Percentiles rank a stretch among this genome's conserved stretches.
phyloP scores from a whole-genome alignment of 2,888 invertebrate species.

The Laspeyria flexula region DNA sequence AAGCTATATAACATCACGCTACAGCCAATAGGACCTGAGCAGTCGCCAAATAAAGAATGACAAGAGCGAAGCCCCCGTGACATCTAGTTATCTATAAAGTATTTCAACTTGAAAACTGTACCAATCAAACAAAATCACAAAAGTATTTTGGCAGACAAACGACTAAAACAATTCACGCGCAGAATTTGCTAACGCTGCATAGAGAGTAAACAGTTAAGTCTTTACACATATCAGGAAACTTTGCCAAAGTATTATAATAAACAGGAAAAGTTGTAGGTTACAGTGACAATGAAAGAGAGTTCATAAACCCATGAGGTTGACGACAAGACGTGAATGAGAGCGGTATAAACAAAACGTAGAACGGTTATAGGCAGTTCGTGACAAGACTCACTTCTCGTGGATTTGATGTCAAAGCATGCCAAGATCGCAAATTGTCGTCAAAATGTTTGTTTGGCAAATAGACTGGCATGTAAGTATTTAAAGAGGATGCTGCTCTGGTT shows the following conservation, averaged over 20 bases:
- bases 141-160: no score
- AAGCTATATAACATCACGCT: no score
- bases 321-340: slow-evolving; percentile 20
- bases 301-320: slow-evolving; percentile 30
- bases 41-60: no score
- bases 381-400: slow-evolving; percentile 23
- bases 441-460: slow-evolving; percentile 14
- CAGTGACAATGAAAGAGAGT: slow-evolving; percentile 11
- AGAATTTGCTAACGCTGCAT: not conserved
- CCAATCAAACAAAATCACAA: no score
- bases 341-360: slow-evolving; percentile 21
- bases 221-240: not conserved
- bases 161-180: not conserved
- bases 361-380: slow-evolving; percentile 31
- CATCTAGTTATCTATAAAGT: no score
- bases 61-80: no score
- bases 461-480: slow-evolving; percentile 2
- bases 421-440: slow-evolving; percentile 15
- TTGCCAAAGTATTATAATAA: slow-evolving; percentile 4
- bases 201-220: not conserved
- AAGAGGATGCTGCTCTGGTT: not conserved
- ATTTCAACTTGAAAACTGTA: no score
- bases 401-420: slow-evolving; percentile 9
- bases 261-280: slow-evolving; percentile 1
- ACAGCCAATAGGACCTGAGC: no score